phyloP scores from a whole-genome alignment of 2,113 vertebrate genomes.

The Eurystomus gularis region DNA sequence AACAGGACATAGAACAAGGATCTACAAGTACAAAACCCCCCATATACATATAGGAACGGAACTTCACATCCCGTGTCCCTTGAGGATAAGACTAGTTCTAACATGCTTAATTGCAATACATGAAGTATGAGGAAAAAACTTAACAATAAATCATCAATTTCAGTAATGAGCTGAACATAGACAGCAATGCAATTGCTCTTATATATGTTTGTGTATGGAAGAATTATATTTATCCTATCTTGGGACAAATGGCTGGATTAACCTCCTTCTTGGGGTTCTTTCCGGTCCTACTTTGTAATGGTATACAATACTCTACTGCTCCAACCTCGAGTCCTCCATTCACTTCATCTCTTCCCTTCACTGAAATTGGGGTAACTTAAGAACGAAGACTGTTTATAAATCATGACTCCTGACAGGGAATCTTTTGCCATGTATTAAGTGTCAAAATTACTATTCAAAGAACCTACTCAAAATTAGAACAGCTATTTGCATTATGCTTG shows the following conservation, averaged over 20 bases:
- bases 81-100: background rate
- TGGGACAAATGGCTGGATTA: background rate
- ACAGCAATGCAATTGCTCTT: background rate
- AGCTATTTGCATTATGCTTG: background rate
- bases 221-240: background rate
- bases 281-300: background rate
- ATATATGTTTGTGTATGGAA: background rate
- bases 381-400: background rate
- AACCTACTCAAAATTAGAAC: background rate
- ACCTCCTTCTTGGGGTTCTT: background rate
- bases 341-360: background rate
- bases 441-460: background rate
- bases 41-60: background rate
- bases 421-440: background rate
- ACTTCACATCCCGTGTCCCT: no score
- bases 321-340: background rate
- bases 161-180: background rate
- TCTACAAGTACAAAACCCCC: background rate
- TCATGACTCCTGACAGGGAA: background rate
- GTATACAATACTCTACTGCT: background rate
- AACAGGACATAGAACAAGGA: background rate
- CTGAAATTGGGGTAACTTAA: background rate
- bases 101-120: background rate
- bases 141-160: background rate
- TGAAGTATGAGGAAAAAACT: background rate